phyloP scores from a whole-genome alignment of 2,888 invertebrate genomes.

The Metopia argyrocephala region DNA sequence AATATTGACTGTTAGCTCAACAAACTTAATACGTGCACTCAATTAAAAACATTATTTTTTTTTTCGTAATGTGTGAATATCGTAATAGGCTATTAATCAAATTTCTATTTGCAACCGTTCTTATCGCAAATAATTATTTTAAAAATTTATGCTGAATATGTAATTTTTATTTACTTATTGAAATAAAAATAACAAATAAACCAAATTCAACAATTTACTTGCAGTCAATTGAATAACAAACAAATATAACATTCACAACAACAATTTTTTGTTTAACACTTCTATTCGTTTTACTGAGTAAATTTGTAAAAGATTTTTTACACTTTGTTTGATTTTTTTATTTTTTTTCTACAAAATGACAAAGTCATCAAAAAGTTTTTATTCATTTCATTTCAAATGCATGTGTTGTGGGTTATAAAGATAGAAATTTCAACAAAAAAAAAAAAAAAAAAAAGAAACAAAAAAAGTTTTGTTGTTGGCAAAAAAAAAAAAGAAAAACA shows the following conservation, averaged over 20 bases:
- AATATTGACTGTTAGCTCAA: no score
- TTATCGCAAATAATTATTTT: not conserved
- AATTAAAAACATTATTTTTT: no score
- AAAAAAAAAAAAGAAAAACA: conserved; percentile 22
- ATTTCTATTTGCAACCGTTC: not conserved
- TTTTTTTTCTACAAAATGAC: conserved; percentile 31
- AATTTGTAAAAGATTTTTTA: not conserved
- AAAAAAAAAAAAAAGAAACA: not conserved
- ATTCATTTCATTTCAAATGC: conserved; percentile 49
- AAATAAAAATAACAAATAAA: not conserved
- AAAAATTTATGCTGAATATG: not conserved
- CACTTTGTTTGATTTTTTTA: not conserved
- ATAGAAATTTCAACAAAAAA: conserved; percentile 1
- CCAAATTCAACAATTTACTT: conserved; percentile 50
- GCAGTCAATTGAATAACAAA: conserved; percentile 61
- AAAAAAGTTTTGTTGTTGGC: not conserved
- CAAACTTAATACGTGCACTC: no score
- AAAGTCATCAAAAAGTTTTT: conserved; percentile 61
- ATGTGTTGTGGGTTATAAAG: conserved; percentile 19
- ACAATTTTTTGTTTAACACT: conserved; percentile 32
- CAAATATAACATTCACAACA: not conserved
- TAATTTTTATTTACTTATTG: not conserved
- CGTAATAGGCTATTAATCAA: no score
- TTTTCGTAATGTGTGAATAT: no score
- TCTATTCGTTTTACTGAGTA: conserved; percentile 33